phyloP scores from a whole-genome alignment of 2,888 invertebrate genomes.

The Linnaemya vulpina region DNA sequence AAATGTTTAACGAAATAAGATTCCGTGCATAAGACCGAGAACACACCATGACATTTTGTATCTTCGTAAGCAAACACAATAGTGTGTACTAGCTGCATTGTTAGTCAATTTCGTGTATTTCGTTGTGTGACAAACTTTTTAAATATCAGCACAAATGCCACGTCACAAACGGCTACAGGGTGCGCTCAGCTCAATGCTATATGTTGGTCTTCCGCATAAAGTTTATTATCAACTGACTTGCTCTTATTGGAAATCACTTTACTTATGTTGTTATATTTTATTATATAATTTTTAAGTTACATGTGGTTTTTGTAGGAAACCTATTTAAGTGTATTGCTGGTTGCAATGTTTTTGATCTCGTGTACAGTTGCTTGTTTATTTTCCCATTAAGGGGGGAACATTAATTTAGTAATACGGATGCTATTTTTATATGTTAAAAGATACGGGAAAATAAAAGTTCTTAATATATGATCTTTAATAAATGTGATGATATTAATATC shows the following conservation, averaged over 20 bases:
- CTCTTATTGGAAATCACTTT: background rate
- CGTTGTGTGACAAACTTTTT: too few species aligned
- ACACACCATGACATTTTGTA: too few species aligned
- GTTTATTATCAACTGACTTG: background rate
- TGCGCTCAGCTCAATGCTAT: too few species aligned
- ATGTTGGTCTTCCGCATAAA: background rate
- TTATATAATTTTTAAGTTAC: conserved; percentile 49
- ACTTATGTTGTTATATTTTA: conserved; percentile 36
- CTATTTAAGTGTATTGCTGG: conserved; percentile 37
- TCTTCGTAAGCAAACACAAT: too few species aligned
- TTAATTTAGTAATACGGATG: conserved; percentile 5
- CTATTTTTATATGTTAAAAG: background rate
- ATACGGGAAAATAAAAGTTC: background rate
- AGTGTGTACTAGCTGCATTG: too few species aligned
- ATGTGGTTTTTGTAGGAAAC: conserved; percentile 43
- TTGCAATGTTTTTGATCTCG: background rate
- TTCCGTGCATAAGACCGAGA: too few species aligned
- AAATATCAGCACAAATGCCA: too few species aligned
- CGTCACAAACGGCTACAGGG: too few species aligned
- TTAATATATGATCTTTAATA: background rate
- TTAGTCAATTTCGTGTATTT: too few species aligned
- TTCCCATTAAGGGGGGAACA: conserved; percentile 4
- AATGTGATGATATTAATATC: background rate
- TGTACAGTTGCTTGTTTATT: conserved; percentile 4
- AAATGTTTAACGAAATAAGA: too few species aligned